phyloP scores from a whole-genome alignment of 2,797 vertebrate species.

The Enteromius paludinosus region DNA sequence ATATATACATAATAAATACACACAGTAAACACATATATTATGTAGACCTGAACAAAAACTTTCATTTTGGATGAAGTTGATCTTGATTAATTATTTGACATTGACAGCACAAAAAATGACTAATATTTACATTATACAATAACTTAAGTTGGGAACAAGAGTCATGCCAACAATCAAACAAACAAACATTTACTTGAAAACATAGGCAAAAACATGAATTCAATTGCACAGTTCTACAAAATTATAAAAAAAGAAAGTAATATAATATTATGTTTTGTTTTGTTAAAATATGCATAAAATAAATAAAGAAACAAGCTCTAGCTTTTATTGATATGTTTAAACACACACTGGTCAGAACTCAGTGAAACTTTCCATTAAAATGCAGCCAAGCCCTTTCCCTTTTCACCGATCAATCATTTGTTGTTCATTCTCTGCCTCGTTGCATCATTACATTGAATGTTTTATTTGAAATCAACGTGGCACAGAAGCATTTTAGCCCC shows the following conservation, averaged over 20 bases:
- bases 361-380: constrained; percentile 2
- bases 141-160: neutral
- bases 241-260: too few species aligned
- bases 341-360: neutral
- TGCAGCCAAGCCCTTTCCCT: neutral
- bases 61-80: too few species aligned
- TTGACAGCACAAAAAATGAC: neutral
- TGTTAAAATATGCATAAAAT: too few species aligned
- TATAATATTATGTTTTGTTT: too few species aligned
- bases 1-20: too few species aligned
- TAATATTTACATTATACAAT: neutral
- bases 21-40: too few species aligned
- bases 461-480: neutral
- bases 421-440: neutral
- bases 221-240: too few species aligned
- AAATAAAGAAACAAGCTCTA: too few species aligned
- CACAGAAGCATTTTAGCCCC: neutral
- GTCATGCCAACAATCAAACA: neutral
- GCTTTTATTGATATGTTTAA: neutral
- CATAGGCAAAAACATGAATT: too few species aligned
- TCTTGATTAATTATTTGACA: too few species aligned
- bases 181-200: neutral
- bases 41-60: too few species aligned
- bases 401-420: neutral
- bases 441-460: neutral